Evolutionary conservation across 2,888 invertebrate species (phyloP).

Genomic region (Euzophera pinguis): DNA sequence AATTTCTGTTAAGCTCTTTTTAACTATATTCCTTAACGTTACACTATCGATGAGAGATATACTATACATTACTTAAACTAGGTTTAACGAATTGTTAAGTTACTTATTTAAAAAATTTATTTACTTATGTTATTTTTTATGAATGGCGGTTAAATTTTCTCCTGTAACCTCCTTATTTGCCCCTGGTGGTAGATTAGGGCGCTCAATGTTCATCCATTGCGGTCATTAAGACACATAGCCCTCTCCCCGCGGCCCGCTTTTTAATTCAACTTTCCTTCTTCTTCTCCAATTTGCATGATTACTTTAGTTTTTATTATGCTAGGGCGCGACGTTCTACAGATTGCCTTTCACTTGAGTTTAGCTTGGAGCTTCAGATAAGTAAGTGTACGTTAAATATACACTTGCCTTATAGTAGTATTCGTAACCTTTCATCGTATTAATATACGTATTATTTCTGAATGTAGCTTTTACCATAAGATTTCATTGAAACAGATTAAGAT

Average conservation of each 20-base stretch:
- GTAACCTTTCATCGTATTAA: no score
- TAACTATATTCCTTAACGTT: no score
- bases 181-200: conserved; percentile 45
- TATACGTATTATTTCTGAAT: no score
- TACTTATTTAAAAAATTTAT: no score
- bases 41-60: no score
- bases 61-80: no score
- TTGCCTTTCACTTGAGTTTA: conserved; percentile 8
- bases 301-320: conserved; percentile 77
- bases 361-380: not conserved
- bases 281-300: conserved; percentile 78
- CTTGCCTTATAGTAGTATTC: no score
- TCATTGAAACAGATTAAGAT: no score
- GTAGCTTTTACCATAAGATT: no score
- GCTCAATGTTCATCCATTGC: conserved; percentile 73
- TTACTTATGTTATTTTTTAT: no score
- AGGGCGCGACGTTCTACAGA: conserved; percentile 29
- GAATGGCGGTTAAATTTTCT: not conserved
- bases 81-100: no score
- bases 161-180: not conserved
- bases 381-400: not conserved
- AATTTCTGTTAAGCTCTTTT: no score
- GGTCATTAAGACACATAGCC: conserved; percentile 79
- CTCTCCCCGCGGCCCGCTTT: conserved; percentile 53
- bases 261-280: conserved; percentile 78